Evolutionary conservation across 2,797 vertebrate species (phyloP).

Genomic region (Aulostomus chinensis): DNA sequence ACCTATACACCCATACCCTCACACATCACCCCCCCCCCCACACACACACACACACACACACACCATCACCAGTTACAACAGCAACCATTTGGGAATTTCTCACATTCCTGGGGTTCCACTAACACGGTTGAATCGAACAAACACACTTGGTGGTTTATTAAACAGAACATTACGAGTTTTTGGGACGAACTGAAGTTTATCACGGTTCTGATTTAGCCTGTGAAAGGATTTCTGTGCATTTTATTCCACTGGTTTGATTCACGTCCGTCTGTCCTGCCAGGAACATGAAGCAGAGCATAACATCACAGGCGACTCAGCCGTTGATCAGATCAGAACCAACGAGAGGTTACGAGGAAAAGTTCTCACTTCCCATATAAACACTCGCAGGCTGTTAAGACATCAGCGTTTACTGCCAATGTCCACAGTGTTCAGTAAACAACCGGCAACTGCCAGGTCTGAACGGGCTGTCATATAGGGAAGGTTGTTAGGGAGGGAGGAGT

Average conservation of each 20-base stretch:
- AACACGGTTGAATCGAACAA: not conserved
- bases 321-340: too few relatives aligned
- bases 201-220: not conserved
- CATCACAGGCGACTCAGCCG: too few relatives aligned
- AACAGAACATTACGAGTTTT: too few relatives aligned
- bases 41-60: not conserved
- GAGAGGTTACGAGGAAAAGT: slow-evolving; percentile 4
- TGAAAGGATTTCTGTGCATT: not conserved
- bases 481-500: not conserved
- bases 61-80: slow-evolving; percentile 18
- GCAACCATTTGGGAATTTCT: slow-evolving; percentile 33
- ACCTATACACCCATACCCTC: too few relatives aligned
- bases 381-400: slow-evolving; percentile 32
- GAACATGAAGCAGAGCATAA: too few relatives aligned
- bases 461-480: slow-evolving; percentile 20
- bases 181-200: too few relatives aligned
- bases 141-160: too few relatives aligned
- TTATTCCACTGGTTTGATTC: too few relatives aligned
- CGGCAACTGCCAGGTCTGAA: slow-evolving; percentile 35
- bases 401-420: slow-evolving; percentile 37
- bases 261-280: too few relatives aligned
- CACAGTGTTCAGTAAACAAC: slow-evolving; percentile 48
- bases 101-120: slow-evolving; percentile 32
- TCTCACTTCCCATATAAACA: slow-evolving; percentile 44
- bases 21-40: too few relatives aligned